Percentiles rank a stretch among this genome's conserved stretches.
Conservation (phyloP, 2,113 vertebrate genomes). For the Pontoporia blainvillei region DNA sequence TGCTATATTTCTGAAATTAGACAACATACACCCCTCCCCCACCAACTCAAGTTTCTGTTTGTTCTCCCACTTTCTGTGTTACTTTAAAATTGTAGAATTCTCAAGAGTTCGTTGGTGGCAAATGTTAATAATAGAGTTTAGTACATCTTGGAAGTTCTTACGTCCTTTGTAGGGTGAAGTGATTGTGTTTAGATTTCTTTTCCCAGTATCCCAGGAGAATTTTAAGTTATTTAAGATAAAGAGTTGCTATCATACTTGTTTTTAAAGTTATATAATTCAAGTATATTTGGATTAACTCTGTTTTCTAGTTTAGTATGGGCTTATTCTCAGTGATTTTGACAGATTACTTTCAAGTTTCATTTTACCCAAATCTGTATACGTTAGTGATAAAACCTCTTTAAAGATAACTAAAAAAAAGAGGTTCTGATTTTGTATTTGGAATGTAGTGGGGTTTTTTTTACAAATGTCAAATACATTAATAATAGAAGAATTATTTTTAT, state of each 20-base stretch:
- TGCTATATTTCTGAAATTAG: constrained; percentile 44
- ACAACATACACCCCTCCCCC: background rate
- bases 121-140: constrained; percentile 39
- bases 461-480: constrained; percentile 43
- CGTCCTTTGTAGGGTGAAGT: constrained; percentile 46
- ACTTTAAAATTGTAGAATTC: constrained; percentile 47
- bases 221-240: constrained; percentile 59
- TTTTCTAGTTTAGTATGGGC: constrained; percentile 43
- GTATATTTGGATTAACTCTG: constrained; percentile 33
- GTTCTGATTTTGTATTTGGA: constrained; percentile 54
- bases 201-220: constrained; percentile 3
- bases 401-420: constrained; percentile 32
- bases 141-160: constrained; percentile 27
- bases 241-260: constrained; percentile 37
- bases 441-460: background rate
- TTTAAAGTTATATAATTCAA: constrained; percentile 42
- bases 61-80: constrained; percentile 23
- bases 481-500: constrained; percentile 48
- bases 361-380: constrained; percentile 43
- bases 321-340: constrained; percentile 50
- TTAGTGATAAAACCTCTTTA: constrained; percentile 51
- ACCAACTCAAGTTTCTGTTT: constrained; percentile 40
- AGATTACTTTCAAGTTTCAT: constrained; percentile 49
- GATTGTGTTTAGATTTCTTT: constrained; percentile 50
- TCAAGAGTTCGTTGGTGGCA: constrained; percentile 1